These are phyloP conservation scores for Epinephelus fuscoguttatus DNA, from an alignment of 2,113 vertebrate genomes.

Conservation along the genomic window DNA sequence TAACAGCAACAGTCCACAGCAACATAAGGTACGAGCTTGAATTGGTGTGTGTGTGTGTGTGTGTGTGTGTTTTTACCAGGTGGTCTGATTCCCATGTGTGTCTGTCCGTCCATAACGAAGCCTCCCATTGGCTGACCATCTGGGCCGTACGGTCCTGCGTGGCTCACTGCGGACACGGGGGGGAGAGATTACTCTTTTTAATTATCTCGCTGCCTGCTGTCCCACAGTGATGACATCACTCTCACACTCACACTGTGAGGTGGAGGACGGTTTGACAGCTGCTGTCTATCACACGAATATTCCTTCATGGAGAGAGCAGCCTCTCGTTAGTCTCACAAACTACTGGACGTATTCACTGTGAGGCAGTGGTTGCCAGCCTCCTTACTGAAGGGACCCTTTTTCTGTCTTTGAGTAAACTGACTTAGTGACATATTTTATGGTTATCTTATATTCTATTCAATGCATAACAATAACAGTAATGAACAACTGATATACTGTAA, in stretches of 20 bases:
- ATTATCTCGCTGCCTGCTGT: conserved; percentile 46
- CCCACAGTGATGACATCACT: conserved; percentile 49
- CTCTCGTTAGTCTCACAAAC: no score
- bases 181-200: conserved; percentile 31
- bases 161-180: conserved; percentile 88
- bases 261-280: conserved; percentile 17
- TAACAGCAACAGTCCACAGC: not conserved
- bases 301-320: not conserved
- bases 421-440: no score
- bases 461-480: no score
- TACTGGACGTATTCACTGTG: no score
- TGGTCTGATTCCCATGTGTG: conserved; percentile 97
- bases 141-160: conserved; percentile 93
- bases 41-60: conserved; percentile 8
- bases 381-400: no score
- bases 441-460: no score
- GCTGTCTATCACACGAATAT: not conserved
- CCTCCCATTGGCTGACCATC: conserved; percentile 96
- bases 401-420: no score
- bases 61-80: conserved; percentile 87
- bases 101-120: conserved; percentile 96
- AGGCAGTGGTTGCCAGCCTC: no score
- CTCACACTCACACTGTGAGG: not conserved
- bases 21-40: not conserved
- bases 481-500: no score